Conservation (phyloP, 1,140 invertebrate genomes). For the Aplysia californica region DNA sequence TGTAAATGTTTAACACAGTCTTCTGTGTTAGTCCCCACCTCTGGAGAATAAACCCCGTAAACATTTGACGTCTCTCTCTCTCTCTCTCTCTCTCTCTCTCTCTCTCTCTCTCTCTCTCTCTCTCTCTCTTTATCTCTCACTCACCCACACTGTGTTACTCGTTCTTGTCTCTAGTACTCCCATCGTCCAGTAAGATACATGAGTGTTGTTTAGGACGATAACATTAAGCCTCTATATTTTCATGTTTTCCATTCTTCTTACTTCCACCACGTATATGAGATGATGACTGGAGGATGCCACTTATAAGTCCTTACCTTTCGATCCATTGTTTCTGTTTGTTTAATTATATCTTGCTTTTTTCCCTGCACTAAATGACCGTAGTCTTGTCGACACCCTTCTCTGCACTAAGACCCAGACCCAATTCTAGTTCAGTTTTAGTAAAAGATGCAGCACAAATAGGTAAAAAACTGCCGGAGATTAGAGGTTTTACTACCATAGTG, state of each 20-base stretch:
- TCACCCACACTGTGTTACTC: background rate
- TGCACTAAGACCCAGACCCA: too few relatives aligned
- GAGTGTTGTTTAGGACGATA: background rate
- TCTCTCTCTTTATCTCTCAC: background rate
- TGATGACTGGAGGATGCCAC: background rate
- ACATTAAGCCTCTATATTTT: background rate
- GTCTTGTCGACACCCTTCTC: too few relatives aligned
- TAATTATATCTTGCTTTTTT: background rate
- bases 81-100: background rate
- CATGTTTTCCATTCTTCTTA: background rate
- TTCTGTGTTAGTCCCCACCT: too few relatives aligned
- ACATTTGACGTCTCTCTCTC: background rate
- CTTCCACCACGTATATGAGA: background rate
- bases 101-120: slow-evolving; percentile 8
- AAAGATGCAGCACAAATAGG: too few relatives aligned
- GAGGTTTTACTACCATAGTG: too few relatives aligned
- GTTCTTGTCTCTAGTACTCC: background rate
- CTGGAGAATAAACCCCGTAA: too few relatives aligned
- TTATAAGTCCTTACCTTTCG: background rate
- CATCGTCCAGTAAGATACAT: background rate
- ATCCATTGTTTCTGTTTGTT: background rate
- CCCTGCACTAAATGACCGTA: too few relatives aligned
- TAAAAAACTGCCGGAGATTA: too few relatives aligned
- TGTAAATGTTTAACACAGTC: too few relatives aligned
- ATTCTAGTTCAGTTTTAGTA: too few relatives aligned